Base-by-base conservation (phyloP, 2,113 vertebrate species). In the Melanerpes formicivorus region DNA sequence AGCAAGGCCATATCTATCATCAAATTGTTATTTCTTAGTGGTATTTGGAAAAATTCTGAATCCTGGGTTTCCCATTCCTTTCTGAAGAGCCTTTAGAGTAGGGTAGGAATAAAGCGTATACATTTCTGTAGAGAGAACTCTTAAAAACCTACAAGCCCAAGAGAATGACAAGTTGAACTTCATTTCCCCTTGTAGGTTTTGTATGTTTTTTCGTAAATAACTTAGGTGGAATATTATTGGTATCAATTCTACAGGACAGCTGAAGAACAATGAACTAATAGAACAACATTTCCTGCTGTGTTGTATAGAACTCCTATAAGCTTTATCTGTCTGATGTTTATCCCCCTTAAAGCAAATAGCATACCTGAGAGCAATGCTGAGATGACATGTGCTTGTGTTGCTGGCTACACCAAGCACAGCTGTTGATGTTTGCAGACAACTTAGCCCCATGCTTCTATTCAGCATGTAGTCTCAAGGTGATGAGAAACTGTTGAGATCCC, bases 381-480 rank as follows among this genome's bases (percentile, higher is more conserved):
- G 72, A 56, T 73, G 83, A 85, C 73, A 63, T 71, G 77, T 93
- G 87, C 83, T 88, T 66, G 84, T 3, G 54, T 71, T 81, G 83
- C 95, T 77, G 87, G 29, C 66, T 90, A 81, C 83, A 72, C 77
- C 76, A 90, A 94, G 83, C 92, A 90, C 96, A 97, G 96, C 96
- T 97, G 96, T 72, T 95, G 64, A 52, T 90, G 81, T 96, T 80
- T 94, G 91, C 44, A 54, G 67, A 78, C 93, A 87, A 72, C 79
- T 67, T 46, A 89, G 82, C 72, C 94, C 87, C 90, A 94, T 88
- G n/a, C 76, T 75, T 95, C 84, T 60, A n/a, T 88, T 94, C 86
- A 77, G 93, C 86, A 34, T 78, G 92, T 74, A 88, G 82, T 79
- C 79, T 80, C 80, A 71, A 85, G 88, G 92, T 93, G 94, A 62